Evolutionary conservation across 2,113 vertebrate species (phyloP).

Genomic region (Saccopteryx leptura): DNA sequence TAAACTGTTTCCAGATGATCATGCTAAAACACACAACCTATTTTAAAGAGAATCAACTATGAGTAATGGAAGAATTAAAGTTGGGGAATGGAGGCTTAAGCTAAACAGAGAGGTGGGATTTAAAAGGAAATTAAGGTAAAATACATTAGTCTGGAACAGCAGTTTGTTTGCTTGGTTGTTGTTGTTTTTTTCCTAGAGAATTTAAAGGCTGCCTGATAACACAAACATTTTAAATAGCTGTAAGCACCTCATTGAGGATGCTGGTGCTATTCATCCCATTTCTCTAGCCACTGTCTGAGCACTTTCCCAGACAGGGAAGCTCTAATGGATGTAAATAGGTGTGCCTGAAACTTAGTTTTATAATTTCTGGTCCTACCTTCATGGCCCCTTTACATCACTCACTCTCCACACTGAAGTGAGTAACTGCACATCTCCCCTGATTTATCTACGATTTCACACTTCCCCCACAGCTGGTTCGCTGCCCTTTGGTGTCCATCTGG

Average conservation of each 20-base stretch:
- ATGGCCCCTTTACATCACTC: neutral
- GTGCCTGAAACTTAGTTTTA: neutral
- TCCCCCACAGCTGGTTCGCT: neutral
- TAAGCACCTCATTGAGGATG: neutral
- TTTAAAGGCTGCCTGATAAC: conserved; percentile 15
- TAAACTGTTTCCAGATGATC: conserved; percentile 48
- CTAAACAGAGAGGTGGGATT: neutral
- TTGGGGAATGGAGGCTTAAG: conserved; percentile 4
- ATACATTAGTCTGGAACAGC: neutral
- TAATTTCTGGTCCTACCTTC: neutral
- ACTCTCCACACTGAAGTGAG: neutral
- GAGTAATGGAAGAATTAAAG: conserved; percentile 49
- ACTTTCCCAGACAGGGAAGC: conserved; percentile 32
- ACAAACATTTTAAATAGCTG: conserved; percentile 10
- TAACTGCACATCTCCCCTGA: conserved; percentile 30
- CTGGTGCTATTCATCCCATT: neutral
- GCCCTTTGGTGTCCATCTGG: neutral
- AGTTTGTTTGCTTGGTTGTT: neutral
- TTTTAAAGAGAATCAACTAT: conserved; percentile 63
- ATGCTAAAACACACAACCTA: neutral
- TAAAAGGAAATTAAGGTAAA: conserved; percentile 44
- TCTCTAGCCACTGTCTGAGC: conserved; percentile 72
- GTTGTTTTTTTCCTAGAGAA: conserved; percentile 18
- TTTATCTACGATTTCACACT: neutral
- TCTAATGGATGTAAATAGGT: conserved; percentile 57